Base-by-base conservation (phyloP, 2,888 invertebrate genomes). In the Allygus modestus region DNA sequence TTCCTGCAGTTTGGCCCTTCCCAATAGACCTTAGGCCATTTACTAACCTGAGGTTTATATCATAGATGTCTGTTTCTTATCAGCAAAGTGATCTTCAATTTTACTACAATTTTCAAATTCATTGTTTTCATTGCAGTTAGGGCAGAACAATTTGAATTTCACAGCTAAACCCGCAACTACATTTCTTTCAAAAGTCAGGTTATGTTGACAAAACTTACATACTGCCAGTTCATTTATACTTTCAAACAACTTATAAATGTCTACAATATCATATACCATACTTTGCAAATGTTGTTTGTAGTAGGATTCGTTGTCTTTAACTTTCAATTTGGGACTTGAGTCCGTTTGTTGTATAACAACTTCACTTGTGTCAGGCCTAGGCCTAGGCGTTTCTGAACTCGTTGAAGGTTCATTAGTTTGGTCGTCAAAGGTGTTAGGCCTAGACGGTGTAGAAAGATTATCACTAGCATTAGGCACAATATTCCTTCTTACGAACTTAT, bases 1-100 rank as follows among this genome's bases (percentile, higher is more conserved):
- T 9, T 11, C 51, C 79, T 23, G 79, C 20, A 15, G 79, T 79
- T 15, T 28, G 15, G 51, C 79, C 79, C 20, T 79, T 79, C n/a
- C 79, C 61, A 15, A 81, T 58, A 33, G 81, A 54, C n/a, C 81
- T 54, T 61, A 58, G 81, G 31, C 81, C 81, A 54, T 81, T 54
- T 20, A 81, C 58, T n/a, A 81, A 31, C n/a, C 54, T 81, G 15
- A 81, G 28, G 28, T 79, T 79, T 0, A 81, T 11, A 51, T 79
- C 61, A 61, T 81, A 61, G 12, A 81, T 81, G 81, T 81, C n/a
- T 73, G 41, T 23, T 73, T 23, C 20, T 58, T 58, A 17, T 31
- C 31, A 58, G n/a, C n/a, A 81, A 11, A 20, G 26, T 46, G 20
- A 7, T 46, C 51, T 51, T 46, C 51, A 43, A 20, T 15, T 43